Base-by-base conservation (phyloP, 2,888 invertebrate species). In the Tanytarsus gracilentus region DNA sequence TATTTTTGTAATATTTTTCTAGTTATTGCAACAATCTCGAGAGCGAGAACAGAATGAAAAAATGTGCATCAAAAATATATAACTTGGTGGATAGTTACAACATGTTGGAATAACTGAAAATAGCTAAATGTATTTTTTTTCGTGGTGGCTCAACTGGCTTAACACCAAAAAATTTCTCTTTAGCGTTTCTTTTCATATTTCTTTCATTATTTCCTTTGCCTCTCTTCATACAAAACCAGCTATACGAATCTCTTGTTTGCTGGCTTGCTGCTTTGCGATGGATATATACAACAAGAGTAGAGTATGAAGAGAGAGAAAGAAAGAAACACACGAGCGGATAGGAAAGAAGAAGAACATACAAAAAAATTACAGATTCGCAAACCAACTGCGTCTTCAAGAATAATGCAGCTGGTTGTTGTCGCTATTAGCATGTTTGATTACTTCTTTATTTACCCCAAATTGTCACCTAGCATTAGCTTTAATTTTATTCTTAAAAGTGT, bases 261-360 rank as follows among this genome's bases (percentile, higher is more conserved):
- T 53, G 14, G 51, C 29, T 51, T 44, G 26, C 18, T 51, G 51
- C 51, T 51, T 33, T 44, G 4, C 58, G 26, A 58, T 39, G 44
- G 58, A 52, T 53, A 53, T 29, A 53, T 44, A 44, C 44, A 44
- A 9, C n/a, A n/a, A n/a, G n/a, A n/a, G n/a, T n/a, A n/a, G n/a
- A n/a, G n/a, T n/a, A n/a, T n/a, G n/a, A n/a, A 33, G 6, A 33
- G 33, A 33, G 21, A 44, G 44, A 27, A 27, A 51, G 29, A 53
- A 40, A 44, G 44, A 58, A 58, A 58, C n/a, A 58, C 39, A 58
- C 58, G 48, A 58, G 33, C 39, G 53, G 30, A 53, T 33, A 53
- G 29, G 53, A 53, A 53, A 53, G 18, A 58, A 48, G 58, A 58
- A 58, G 58, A 58, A 44, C 11, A 30, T 36, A n/a, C 25, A 40